Percentiles rank a stretch among this genome's conserved stretches.
phyloP scores from a whole-genome alignment of 2,888 invertebrate species.

The Frankliniella intonsa region DNA sequence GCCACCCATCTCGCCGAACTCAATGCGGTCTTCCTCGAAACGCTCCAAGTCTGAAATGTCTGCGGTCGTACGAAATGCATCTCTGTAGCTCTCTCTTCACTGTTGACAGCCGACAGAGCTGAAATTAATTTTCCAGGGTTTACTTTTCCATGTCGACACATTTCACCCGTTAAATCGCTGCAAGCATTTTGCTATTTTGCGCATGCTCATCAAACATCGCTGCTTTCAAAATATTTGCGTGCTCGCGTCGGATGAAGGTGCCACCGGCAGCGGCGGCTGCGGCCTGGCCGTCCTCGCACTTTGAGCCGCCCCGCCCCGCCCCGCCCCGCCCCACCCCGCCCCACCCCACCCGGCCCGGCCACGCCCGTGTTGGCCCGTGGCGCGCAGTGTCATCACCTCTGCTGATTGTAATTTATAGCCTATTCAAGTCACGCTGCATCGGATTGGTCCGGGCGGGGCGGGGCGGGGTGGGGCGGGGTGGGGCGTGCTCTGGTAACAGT shows the following conservation, averaged over 20 bases:
- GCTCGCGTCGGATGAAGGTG: background rate
- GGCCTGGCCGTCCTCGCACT: background rate
- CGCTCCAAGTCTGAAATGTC: too few relatives aligned
- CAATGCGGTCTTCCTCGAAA: too few relatives aligned
- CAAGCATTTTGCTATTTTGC: too few relatives aligned
- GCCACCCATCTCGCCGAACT: too few relatives aligned
- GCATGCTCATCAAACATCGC: too few relatives aligned
- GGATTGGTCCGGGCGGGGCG: slow-evolving; percentile 11
- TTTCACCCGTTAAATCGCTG: too few relatives aligned
- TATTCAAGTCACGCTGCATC: slow-evolving; percentile 24
- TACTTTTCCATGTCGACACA: too few relatives aligned
- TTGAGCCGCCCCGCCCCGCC: background rate
- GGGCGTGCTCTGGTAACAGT: background rate
- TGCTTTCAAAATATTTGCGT: background rate
- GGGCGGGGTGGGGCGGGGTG: background rate
- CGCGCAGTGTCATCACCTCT: slow-evolving; percentile 7
- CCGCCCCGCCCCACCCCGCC: background rate
- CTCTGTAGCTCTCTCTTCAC: too few relatives aligned
- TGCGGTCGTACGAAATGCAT: too few relatives aligned
- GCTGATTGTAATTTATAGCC: slow-evolving; percentile 26
- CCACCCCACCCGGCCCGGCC: background rate
- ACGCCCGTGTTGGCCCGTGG: background rate
- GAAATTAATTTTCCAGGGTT: too few relatives aligned
- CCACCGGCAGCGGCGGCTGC: background rate
- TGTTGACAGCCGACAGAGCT: too few relatives aligned